phyloP scores from a whole-genome alignment of 2,113 vertebrate species.

The Aphelocoma coerulescens region DNA sequence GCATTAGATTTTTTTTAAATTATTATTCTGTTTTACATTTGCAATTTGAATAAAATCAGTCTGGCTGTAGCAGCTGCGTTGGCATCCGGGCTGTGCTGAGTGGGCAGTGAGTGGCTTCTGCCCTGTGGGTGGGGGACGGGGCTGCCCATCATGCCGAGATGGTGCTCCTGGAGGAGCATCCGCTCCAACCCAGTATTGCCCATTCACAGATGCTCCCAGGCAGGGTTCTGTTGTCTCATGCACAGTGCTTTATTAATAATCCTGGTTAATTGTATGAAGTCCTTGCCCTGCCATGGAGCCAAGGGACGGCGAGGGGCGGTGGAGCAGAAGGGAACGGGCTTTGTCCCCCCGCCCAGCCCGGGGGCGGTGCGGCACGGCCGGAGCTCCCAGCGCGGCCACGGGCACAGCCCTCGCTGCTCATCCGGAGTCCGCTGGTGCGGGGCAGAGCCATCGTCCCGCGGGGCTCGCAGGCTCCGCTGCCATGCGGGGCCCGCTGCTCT shows the following conservation, averaged over 20 bases:
- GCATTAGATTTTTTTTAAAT: background rate
- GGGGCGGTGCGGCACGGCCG: background rate
- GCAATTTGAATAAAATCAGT: slow-evolving; percentile 55
- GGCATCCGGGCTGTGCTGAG: background rate
- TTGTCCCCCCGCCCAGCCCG: slow-evolving; percentile 7
- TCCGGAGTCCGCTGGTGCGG: rapidly evolving
- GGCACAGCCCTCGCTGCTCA: background rate
- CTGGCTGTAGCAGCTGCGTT: background rate
- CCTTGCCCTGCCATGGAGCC: rapidly evolving
- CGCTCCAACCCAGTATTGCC: background rate
- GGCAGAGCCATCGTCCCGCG: background rate
- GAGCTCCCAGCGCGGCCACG: background rate
- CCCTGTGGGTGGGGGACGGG: rapidly evolving
- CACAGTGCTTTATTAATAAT: background rate
- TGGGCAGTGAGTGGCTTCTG: background rate
- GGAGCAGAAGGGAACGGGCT: slow-evolving; percentile 35
- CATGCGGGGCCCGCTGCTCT: slow-evolving; percentile 3
- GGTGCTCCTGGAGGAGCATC: rapidly evolving
- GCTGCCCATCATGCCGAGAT: rapidly evolving
- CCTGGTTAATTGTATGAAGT: background rate
- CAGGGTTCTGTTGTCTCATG: background rate
- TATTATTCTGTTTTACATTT: slow-evolving; percentile 31
- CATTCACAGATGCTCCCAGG: background rate
- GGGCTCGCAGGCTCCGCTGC: background rate
- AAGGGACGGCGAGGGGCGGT: background rate